Base-by-base conservation (phyloP, 2,797 vertebrate genomes). In the Gadopsis bispinosus region DNA sequence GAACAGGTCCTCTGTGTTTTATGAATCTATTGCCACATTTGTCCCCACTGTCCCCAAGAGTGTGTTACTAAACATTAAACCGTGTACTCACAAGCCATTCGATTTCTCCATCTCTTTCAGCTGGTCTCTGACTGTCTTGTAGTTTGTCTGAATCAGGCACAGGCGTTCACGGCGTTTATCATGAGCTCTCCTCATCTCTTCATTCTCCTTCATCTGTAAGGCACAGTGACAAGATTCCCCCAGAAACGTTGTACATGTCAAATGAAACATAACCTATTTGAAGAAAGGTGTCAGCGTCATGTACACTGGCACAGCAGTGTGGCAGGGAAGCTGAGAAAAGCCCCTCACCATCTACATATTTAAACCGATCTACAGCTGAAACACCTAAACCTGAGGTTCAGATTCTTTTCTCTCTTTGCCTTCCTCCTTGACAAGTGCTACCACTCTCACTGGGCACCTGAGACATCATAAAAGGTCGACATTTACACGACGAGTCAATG, bases 81-180 rank as follows among this genome's bases (percentile, higher is more conserved):
- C 0, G 29, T 41, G 78, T 95, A 96, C 97, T 96, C 91, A 99
- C 96, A 90, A 85, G 93, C 92, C 92, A 84, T 90, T 88, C 2
- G 85, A 87, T 86, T 95, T 96, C 83, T 98, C 95, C 84, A 92
- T 91, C 83, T 96, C 95, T 81, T 95, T 97, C 90, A 97, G 95
- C 87, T 97, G 97, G 73, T 96, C 95, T 93, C 94, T 96, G 79
- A 97, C 84, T 48, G 90, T 91, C 91, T 93, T 97, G 95, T 96
- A 97, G 96, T 95, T 96, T 92, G 92, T 95, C 92, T 98, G 96
- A 86, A 99, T 95, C 83, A 96, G 94, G 90, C 94, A 94, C 65
- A 99, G 93, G 60, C 96, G 96, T 87, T 97, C 95, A 50, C 92
- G 92, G 3, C 92, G 84, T 84, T 96, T 96, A 87, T 96, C 95